Conservation (phyloP, 1,140 invertebrate species). For the Heliconius nattereri region DNA sequence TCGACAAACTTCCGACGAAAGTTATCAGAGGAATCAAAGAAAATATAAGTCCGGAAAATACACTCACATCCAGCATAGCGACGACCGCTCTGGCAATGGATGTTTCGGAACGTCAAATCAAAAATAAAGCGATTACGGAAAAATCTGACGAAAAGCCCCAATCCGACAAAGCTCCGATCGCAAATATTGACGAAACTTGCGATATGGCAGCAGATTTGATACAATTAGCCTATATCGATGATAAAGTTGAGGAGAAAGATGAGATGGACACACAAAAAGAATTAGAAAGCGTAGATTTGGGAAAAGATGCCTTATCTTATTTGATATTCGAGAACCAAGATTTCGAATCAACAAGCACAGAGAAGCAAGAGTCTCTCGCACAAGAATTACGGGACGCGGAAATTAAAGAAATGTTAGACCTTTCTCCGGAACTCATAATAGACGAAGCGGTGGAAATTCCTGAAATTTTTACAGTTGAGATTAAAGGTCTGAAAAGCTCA, state of each 20-base stretch:
- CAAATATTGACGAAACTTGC: constrained; percentile 69
- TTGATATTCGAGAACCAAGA: constrained; percentile 63
- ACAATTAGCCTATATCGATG: constrained; percentile 67
- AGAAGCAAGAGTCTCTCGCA: constrained; percentile 57
- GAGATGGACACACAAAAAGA: constrained; percentile 31
- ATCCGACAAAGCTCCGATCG: constrained; percentile 67
- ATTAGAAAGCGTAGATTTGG: constrained; percentile 61
- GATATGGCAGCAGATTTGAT: constrained; percentile 58
- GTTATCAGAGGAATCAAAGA: constrained; percentile 78
- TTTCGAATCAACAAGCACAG: constrained; percentile 44
- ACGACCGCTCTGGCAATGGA: constrained; percentile 68
- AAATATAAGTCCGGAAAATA: constrained; percentile 79
- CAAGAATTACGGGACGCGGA: constrained; percentile 69
- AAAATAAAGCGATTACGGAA: constrained; percentile 46
- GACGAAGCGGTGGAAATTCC: constrained; percentile 66
- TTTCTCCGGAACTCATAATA: constrained; percentile 70
- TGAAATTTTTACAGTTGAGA: constrained; percentile 59
- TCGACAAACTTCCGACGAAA: constrained; percentile 75
- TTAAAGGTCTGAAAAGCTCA: constrained; percentile 55
- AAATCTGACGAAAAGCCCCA: constrained; percentile 52
- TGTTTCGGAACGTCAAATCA: constrained; percentile 58
- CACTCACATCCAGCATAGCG: constrained; percentile 71
- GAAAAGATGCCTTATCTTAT: constrained; percentile 70
- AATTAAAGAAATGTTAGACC: constrained; percentile 64
- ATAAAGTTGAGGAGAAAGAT: constrained; percentile 55